Evolutionary conservation across 2,888 invertebrate species (phyloP), one percentile per base, ranked within the genome.

Genomic region (Ethmia dodecea): DNA sequence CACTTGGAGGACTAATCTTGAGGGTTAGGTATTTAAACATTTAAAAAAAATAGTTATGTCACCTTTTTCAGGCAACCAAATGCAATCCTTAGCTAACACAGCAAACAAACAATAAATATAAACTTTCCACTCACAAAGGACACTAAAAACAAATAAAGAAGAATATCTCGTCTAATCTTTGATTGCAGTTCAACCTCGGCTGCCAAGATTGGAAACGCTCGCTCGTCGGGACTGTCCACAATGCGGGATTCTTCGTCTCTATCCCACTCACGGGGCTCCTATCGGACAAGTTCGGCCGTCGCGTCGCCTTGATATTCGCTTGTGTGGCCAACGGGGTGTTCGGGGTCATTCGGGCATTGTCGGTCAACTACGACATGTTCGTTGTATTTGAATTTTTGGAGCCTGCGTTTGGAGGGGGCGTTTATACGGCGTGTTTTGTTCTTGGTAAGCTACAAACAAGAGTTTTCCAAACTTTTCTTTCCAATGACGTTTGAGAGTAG

Each of bases 161-260:
- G n/a, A n/a, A n/a, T n/a, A n/a, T n/a, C n/a, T n/a, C n/a, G n/a
- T n/a, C 10, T 13, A 11, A 24, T 15, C 27, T 34, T 37, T 52
- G 28, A 33, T 84, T 84, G 3, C 75, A 93, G 92, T 92, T 91
- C 67, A 71, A 88, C 55, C 77, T 93, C 11, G 89, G 88, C 40
- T 93, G 92, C 49, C 88, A 90, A 40, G 87, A 90, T 49, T 94
- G 93, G 93, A 93, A 92, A 74, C 76, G 93, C 5, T 89, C 93
- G 0, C 60, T 94, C 31, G 90, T 93, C 3, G 94, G 94, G 1
- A 93, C 93, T 1, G 86, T 93, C 9, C 92, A 93, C 65, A 93
- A 91, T 55, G 78, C 91, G 12, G 93, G 93, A 9, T 92, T 92
- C 70, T 92, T 93, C 67, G 70, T 93, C 45, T 91, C 93, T 11